Percentiles rank a stretch among this genome's conserved stretches.
These are phyloP conservation scores for Sylvilagus floridanus DNA, from an alignment of 2,797 vertebrate species.

Conservation along the genomic window DNA sequence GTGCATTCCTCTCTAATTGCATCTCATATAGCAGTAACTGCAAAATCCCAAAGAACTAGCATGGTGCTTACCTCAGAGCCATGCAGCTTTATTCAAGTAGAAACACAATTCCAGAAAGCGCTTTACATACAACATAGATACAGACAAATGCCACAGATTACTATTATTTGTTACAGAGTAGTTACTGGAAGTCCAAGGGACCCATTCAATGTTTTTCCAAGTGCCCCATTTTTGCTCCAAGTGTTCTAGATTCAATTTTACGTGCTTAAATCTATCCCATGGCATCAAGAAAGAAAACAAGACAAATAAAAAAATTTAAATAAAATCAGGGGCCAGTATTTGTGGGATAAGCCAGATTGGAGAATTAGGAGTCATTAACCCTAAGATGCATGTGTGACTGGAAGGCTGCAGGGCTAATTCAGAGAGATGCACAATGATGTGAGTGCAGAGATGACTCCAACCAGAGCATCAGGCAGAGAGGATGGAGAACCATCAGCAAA, in stretches of 20 bases:
- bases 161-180: background rate
- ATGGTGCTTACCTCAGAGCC: background rate
- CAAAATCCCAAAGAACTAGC: background rate
- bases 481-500: background rate
- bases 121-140: background rate
- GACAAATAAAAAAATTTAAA: background rate
- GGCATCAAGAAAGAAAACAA: background rate
- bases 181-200: background rate
- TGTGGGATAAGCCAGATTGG: background rate
- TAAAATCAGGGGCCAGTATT: background rate
- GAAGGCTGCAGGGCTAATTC: conserved; percentile 1
- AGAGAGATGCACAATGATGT: background rate
- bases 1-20: conserved; percentile 63
- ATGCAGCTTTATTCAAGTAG: background rate
- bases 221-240: background rate
- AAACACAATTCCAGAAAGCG: background rate
- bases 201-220: background rate
- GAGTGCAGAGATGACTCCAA: conserved; percentile 2
- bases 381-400: background rate
- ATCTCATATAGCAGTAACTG: conserved; percentile 69
- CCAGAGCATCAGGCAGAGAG: background rate
- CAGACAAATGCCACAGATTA: background rate
- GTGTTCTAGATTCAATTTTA: background rate
- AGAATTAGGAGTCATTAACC: background rate
- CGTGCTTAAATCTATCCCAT: background rate